Conservation (phyloP, 2,888 invertebrate species). For the Sussaba pulchella region DNA sequence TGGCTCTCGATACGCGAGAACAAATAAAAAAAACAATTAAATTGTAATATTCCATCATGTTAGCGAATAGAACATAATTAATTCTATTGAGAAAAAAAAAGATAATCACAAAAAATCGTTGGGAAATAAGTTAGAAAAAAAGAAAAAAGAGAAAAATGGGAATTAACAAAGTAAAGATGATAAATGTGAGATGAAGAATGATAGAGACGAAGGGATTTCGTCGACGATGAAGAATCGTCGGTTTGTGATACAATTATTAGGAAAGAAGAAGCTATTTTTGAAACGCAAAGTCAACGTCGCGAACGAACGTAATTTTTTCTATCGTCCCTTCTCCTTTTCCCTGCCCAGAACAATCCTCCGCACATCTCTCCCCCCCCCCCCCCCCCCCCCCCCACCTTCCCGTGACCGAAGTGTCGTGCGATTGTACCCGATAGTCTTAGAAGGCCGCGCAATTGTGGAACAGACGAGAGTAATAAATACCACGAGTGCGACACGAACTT, state of each 20-base stretch:
- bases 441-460: slow-evolving; percentile 27
- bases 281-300: slow-evolving; percentile 56
- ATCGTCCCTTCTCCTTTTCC: slow-evolving; percentile 38
- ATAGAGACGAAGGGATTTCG: slow-evolving; percentile 35
- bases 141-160: not conserved
- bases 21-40: slow-evolving; percentile 23
- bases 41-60: slow-evolving; percentile 45
- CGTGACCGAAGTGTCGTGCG: slow-evolving; percentile 24
- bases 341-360: too few species aligned
- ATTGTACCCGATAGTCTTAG: slow-evolving; percentile 40
- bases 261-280: slow-evolving; percentile 60
- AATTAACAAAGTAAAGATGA: slow-evolving; percentile 37
- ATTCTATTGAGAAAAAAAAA: slow-evolving; percentile 38
- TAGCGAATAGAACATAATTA: slow-evolving; percentile 51
- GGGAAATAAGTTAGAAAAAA: slow-evolving; percentile 3
- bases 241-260: slow-evolving; percentile 65
- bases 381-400: not conserved
- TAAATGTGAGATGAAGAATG: slow-evolving; percentile 21
- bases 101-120: slow-evolving; percentile 32
- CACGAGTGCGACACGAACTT: slow-evolving; percentile 31
- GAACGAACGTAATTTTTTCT: slow-evolving; percentile 64
- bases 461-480: slow-evolving; percentile 9
- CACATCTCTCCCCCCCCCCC: not conserved
- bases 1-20: slow-evolving; percentile 12
- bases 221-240: slow-evolving; percentile 50